Conservation (phyloP, 1,140 invertebrate species). For the Adelges cooleyi region DNA sequence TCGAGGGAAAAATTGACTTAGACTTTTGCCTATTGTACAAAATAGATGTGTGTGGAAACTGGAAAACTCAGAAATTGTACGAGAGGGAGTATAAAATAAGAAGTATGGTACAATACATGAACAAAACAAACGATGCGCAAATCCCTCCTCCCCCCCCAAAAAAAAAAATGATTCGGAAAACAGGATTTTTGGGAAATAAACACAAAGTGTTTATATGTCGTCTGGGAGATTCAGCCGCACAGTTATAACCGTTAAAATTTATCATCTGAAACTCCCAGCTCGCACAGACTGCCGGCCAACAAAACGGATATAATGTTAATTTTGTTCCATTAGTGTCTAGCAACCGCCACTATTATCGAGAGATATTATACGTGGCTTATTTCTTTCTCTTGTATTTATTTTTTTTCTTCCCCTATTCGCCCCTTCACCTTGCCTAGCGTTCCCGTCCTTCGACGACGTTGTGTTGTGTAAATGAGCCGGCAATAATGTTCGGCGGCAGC, state of each 20-base stretch:
- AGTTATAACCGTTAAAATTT: conserved; percentile 21
- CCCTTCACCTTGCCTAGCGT: background rate
- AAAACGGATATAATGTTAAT: background rate
- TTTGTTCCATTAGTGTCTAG: background rate
- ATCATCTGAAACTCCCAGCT: conserved; percentile 7
- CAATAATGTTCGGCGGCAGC: background rate
- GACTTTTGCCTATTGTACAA: too few relatives aligned
- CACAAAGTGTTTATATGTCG: too few relatives aligned
- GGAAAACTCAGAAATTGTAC: too few relatives aligned
- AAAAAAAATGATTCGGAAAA: background rate
- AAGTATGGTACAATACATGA: too few relatives aligned
- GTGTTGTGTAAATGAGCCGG: background rate
- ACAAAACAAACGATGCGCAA: background rate
- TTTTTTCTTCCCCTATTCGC: background rate
- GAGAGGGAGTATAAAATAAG: too few relatives aligned
- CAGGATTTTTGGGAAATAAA: too few relatives aligned
- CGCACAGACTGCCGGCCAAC: background rate
- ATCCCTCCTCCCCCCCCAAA: background rate
- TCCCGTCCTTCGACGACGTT: background rate
- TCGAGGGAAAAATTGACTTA: too few relatives aligned
- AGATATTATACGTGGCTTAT: background rate
- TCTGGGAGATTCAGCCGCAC: too few relatives aligned
- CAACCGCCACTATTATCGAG: background rate
- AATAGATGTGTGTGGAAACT: too few relatives aligned
- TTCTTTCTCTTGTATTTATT: too few relatives aligned